Conservation (phyloP, 2,797 vertebrate genomes). For the Eulemur mongoz region DNA sequence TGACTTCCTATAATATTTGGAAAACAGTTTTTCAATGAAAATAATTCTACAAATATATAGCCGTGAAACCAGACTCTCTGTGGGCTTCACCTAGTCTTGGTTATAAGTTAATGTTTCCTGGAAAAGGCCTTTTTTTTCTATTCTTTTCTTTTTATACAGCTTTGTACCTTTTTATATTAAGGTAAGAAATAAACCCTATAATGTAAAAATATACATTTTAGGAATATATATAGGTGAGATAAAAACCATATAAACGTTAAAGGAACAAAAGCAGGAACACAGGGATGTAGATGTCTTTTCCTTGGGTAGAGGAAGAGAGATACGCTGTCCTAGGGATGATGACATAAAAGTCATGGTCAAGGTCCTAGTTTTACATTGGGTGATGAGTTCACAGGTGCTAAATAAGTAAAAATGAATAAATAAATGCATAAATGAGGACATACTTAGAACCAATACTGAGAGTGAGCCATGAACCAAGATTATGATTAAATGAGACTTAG, state of each 20-base stretch:
- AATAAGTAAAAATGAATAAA: background rate
- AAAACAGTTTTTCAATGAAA: constrained; percentile 60
- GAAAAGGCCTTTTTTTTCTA: background rate
- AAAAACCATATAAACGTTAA: background rate
- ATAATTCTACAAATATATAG: background rate
- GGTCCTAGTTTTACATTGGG: background rate
- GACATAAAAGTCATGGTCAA: background rate
- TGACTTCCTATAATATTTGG: constrained; percentile 40
- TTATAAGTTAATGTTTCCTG: background rate
- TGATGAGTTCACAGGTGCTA: background rate
- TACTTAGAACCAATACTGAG: background rate
- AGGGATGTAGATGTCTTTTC: background rate
- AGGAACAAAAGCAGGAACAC: background rate
- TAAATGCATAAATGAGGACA: background rate
- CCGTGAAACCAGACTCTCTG: constrained; percentile 16
- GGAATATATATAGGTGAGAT: background rate
- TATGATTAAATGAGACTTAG: background rate
- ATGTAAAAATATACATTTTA: background rate
- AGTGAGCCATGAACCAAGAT: background rate
- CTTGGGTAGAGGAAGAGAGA: background rate
- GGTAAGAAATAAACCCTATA: background rate
- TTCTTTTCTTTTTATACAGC: background rate
- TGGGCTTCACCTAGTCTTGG: background rate
- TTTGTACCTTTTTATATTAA: constrained; percentile 1
- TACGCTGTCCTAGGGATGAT: background rate